A percentile compares a stretch with the other conserved stretches of the same genome.
Evolutionary conservation across 1,140 invertebrate species (phyloP).

Genomic region (Zaprionus gabonicus): DNA sequence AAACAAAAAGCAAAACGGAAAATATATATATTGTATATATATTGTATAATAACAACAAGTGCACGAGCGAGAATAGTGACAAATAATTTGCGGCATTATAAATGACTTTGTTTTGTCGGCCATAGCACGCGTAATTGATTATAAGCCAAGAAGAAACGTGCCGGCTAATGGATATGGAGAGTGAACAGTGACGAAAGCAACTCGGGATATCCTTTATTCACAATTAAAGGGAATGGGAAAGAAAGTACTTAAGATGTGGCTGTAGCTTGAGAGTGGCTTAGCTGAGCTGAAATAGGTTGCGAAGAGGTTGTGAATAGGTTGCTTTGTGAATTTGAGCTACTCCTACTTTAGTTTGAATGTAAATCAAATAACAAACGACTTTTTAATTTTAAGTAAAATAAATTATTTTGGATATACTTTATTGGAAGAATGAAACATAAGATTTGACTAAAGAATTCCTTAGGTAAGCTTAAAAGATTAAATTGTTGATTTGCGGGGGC

Average conservation of each 20-base stretch:
- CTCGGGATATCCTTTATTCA: not conserved
- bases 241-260: not conserved
- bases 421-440: no score
- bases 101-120: slow-evolving; percentile 74
- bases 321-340: no score
- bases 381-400: no score
- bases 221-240: not conserved
- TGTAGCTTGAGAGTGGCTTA: no score
- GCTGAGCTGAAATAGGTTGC: no score
- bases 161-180: slow-evolving; percentile 21
- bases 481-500: no score
- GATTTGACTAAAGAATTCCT: no score
- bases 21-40: slow-evolving; percentile 8
- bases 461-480: no score
- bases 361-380: not conserved
- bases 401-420: no score
- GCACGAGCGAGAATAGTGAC: slow-evolving; percentile 66
- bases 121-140: slow-evolving; percentile 67
- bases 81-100: slow-evolving; percentile 77
- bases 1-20: slow-evolving; percentile 32
- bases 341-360: not conserved
- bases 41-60: slow-evolving; percentile 56
- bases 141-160: slow-evolving; percentile 32
- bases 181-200: slow-evolving; percentile 13
- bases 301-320: no score